Evolutionary conservation across 2,888 invertebrate genomes (phyloP).

Genomic region (Chesias legatella): DNA sequence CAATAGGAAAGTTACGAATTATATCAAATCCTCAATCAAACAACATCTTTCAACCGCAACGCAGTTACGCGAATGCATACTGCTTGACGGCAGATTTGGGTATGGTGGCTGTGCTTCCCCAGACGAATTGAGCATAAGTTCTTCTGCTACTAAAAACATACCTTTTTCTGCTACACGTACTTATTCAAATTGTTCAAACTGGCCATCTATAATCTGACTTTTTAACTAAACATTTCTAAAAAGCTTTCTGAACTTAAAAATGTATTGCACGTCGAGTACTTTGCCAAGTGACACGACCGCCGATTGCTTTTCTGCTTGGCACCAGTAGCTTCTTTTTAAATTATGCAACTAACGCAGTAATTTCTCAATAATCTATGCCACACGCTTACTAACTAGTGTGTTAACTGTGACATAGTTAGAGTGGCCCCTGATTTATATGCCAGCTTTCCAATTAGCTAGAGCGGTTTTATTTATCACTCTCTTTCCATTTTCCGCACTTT

Average conservation of each 20-base stretch:
- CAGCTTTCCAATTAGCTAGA: slow-evolving; percentile 71
- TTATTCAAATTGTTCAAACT: neutral
- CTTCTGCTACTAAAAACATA: too few species aligned
- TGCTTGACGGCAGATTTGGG: too few species aligned
- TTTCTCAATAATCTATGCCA: neutral
- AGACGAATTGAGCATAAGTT: too few species aligned
- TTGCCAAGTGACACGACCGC: slow-evolving; percentile 41
- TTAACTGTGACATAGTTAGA: slow-evolving; percentile 29
- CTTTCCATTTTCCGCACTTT: slow-evolving; percentile 69
- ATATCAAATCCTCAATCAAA: too few species aligned
- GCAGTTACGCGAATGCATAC: too few species aligned
- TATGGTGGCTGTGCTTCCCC: too few species aligned
- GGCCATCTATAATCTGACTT: slow-evolving; percentile 17
- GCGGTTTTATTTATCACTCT: slow-evolving; percentile 71
- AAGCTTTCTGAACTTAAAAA: slow-evolving; percentile 27
- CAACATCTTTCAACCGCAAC: too few species aligned
- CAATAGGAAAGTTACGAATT: too few species aligned
- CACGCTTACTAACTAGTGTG: neutral
- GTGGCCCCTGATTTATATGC: slow-evolving; percentile 69
- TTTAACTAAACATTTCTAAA: slow-evolving; percentile 18
- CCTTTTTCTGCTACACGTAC: too few species aligned
- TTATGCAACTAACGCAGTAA: neutral
- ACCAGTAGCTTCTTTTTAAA: slow-evolving; percentile 5
- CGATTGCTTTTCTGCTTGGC: slow-evolving; percentile 33
- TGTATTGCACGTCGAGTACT: slow-evolving; percentile 26